Percentiles rank a stretch among this genome's conserved stretches.
Evolutionary conservation across 2,797 vertebrate genomes (phyloP).

Genomic region (Centropyge bicolor): DNA sequence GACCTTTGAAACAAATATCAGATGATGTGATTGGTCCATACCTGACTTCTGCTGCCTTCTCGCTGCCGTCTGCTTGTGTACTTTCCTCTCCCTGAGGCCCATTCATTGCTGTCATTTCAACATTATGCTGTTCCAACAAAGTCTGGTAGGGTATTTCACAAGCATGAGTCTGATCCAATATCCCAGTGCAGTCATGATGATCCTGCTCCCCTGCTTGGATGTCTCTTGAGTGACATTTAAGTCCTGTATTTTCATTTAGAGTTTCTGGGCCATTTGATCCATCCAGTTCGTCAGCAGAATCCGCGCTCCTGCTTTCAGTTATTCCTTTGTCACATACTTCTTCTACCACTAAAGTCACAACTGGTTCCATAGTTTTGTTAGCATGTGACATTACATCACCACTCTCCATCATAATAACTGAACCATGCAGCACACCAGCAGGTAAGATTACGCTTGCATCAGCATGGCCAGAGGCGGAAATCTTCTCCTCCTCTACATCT

Average conservation of each 20-base stretch:
- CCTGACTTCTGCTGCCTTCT: constrained; percentile 35
- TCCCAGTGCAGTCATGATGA: constrained; percentile 17
- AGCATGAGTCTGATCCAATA: constrained; percentile 47
- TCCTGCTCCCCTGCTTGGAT: constrained; percentile 46
- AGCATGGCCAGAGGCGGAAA: constrained; percentile 47
- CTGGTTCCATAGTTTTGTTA: constrained; percentile 36
- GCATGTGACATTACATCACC: constrained; percentile 32
- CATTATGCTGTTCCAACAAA: constrained; percentile 44
- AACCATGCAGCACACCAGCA: constrained; percentile 30
- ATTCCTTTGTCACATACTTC: constrained; percentile 42
- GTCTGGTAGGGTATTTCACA: constrained; percentile 69
- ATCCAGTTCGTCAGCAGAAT: constrained; percentile 46
- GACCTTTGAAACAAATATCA: constrained; percentile 56
- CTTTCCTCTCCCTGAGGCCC: constrained; percentile 52
- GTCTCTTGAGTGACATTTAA: constrained; percentile 33
- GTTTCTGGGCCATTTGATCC: constrained; percentile 55
- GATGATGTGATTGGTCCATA: constrained; percentile 26
- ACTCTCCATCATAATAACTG: constrained; percentile 53
- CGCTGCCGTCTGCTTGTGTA: constrained; percentile 35
- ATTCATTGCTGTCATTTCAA: constrained; percentile 50
- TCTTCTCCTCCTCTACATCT: constrained; percentile 56
- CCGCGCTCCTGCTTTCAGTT: constrained; percentile 36
- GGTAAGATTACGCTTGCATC: constrained; percentile 28
- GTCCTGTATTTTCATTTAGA: constrained; percentile 60
- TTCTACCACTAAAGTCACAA: constrained; percentile 37